Percentiles rank a stretch among this genome's conserved stretches.
These are phyloP conservation scores for Habrosyne pyritoides DNA, from an alignment of 2,888 invertebrate species.

Conservation along the genomic window DNA sequence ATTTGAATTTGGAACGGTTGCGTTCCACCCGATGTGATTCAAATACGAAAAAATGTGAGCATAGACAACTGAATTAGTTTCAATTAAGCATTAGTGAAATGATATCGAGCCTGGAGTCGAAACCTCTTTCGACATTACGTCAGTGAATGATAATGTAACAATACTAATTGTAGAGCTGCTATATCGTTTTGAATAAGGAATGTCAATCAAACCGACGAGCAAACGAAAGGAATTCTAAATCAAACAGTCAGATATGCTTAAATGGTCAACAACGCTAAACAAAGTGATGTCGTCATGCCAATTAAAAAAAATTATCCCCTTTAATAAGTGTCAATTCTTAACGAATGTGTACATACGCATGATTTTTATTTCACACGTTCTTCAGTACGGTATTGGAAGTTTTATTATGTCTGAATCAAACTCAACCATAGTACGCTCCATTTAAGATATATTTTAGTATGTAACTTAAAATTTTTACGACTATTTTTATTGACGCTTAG, in stretches of 20 bases:
- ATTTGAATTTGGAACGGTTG: conserved; percentile 79
- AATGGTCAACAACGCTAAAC: conserved; percentile 68
- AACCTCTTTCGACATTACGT: neutral
- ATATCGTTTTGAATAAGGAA: conserved; percentile 25
- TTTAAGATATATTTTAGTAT: conserved; percentile 51
- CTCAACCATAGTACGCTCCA: conserved; percentile 38
- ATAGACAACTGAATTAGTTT: conserved; percentile 45
- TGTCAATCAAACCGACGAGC: conserved; percentile 41
- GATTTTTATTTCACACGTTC: conserved; percentile 82
- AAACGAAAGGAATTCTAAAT: conserved; percentile 68
- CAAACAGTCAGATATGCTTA: conserved; percentile 62
- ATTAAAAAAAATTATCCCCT: conserved; percentile 81
- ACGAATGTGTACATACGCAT: conserved; percentile 82
- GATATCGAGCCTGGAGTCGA: neutral
- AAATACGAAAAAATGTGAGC: conserved; percentile 35
- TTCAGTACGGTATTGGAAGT: conserved; percentile 55
- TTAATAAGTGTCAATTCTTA: conserved; percentile 84
- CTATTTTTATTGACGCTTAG: conserved; percentile 82
- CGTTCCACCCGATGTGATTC: conserved; percentile 39
- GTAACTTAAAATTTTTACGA: conserved; percentile 63
- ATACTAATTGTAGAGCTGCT: neutral
- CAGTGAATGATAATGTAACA: neutral
- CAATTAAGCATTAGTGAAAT: neutral
- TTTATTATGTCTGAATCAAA: conserved; percentile 26
- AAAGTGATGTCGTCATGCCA: conserved; percentile 81